phyloP scores from a whole-genome alignment of 2,113 vertebrate species.

The Oenanthe melanoleuca region DNA sequence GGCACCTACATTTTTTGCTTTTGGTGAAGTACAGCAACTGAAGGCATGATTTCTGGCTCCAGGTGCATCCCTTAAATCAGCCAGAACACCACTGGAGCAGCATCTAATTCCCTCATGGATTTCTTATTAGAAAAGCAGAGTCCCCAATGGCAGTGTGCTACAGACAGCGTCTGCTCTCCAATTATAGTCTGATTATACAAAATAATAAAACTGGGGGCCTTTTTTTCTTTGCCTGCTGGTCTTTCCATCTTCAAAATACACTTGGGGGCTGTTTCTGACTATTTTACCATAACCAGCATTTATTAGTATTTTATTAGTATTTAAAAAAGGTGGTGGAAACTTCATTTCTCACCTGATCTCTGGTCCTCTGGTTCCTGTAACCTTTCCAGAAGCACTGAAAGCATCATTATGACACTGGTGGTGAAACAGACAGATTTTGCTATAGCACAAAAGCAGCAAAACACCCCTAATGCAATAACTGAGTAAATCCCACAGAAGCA shows the following conservation, averaged over 20 bases:
- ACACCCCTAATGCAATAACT: not conserved
- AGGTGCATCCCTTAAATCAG: conserved; percentile 41
- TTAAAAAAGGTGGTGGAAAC: not conserved
- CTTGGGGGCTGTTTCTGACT: not conserved
- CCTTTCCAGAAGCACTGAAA: not conserved
- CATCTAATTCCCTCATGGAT: not conserved
- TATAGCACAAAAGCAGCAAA: not conserved
- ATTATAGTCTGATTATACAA: conserved; percentile 42
- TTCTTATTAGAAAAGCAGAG: conserved; percentile 45
- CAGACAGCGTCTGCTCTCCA: conserved; percentile 48
- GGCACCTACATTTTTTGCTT: not conserved
- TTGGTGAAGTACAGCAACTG: not conserved
- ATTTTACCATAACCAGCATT: conserved; percentile 8
- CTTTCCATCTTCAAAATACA: not conserved
- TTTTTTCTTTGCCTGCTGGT: conserved; percentile 37
- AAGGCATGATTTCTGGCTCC: not conserved
- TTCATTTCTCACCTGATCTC: conserved; percentile 27
- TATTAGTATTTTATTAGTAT: conserved; percentile 54
- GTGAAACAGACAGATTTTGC: not conserved
- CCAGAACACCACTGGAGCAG: not conserved
- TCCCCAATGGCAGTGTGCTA: not conserved
- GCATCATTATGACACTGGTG: accelerated
- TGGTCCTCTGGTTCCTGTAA: not conserved
- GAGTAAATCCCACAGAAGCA: not conserved
- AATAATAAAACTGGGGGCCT: conserved; percentile 44